Base-by-base conservation (phyloP, 2,797 vertebrate genomes). In the Todus mexicanus region DNA sequence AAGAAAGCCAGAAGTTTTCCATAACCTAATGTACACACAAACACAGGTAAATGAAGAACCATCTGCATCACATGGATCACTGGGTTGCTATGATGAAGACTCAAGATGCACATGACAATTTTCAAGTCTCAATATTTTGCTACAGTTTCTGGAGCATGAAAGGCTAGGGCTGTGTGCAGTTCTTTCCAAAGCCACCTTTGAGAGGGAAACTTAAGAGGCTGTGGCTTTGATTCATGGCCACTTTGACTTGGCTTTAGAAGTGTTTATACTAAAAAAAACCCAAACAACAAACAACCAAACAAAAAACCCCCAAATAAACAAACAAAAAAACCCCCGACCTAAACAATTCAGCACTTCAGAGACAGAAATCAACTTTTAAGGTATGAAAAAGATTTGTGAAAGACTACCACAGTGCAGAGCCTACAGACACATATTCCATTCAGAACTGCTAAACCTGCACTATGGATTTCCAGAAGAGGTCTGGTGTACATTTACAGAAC, bases 381-480 rank as follows among this genome's bases (percentile, higher is more conserved):
- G 0, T 20, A 75, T 5, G 45, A 65, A 42, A 66, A 75, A 47
- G 73, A 90, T 73, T 81, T 75, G 42, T 78, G 77, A 94, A 89
- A 66, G 38, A 40, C 47, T 42, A 63, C 14, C 35, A 71, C 48
- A 72, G 33, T 19, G 40, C 57, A 57, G 79, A 86, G 57, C 50
- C 88, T 56, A 43, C 57, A 87, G 64, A 71, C 17, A 45, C 0
- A 0, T 31, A 40, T 37, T 75, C 85, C 42, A 21, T 38, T 91
- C 86, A 81, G 60, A 84, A 51, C 63, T 81, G 57, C 91, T 88
- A 93, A 92, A 91, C 59, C 56, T 38, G 43, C 4, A 25, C 25
- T 27, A 4, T 8, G 27, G 54, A 57, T 57, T 51, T 79, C 48
- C 78, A 75, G 27, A 66, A 75, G n/a, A 78, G 73, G 43, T 33